Conservation (phyloP, 2,113 vertebrate genomes). For the Lampris incognitus region DNA sequence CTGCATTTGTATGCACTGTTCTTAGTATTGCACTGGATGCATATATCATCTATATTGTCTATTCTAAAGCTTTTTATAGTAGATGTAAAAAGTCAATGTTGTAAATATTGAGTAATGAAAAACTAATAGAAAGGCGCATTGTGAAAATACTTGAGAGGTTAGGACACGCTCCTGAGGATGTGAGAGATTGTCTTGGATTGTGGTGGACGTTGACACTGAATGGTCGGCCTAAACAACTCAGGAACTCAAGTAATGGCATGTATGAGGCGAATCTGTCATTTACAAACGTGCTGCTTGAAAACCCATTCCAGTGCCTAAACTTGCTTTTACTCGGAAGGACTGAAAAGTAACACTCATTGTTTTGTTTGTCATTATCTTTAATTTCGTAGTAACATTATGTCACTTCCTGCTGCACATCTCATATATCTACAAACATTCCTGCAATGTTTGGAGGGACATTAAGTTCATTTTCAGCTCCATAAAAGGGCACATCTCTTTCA, state of each 20-base stretch:
- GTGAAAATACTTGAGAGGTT: slow-evolving; percentile 9
- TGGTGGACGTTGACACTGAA: neutral
- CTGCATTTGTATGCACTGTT: slow-evolving; percentile 58
- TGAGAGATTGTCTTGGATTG: neutral
- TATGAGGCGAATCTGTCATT: neutral
- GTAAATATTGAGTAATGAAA: slow-evolving; percentile 8
- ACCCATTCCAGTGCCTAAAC: neutral
- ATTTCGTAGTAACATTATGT: slow-evolving; percentile 24
- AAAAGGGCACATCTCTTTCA: slow-evolving; percentile 46
- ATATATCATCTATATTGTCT: slow-evolving; percentile 52
- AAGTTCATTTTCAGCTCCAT: slow-evolving; percentile 25
- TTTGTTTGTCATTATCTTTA: neutral
- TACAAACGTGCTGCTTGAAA: neutral
- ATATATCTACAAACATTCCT: slow-evolving; percentile 43
- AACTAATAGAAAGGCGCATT: slow-evolving; percentile 6
- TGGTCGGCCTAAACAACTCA: slow-evolving; percentile 38
- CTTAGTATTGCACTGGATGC: slow-evolving; percentile 74
- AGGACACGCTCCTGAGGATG: neutral
- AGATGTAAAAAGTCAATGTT: neutral
- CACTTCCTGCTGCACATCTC: slow-evolving; percentile 51
- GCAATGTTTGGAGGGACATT: slow-evolving; percentile 24
- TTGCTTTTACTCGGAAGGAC: neutral
- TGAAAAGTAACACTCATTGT: slow-evolving; percentile 1
- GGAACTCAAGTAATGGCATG: slow-evolving; percentile 41
- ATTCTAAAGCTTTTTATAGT: slow-evolving; percentile 23